A percentile compares a stretch with the other conserved stretches of the same genome.
Evolutionary conservation across 2,888 invertebrate species (phyloP).

Genomic region (Ferrisia virgata): DNA sequence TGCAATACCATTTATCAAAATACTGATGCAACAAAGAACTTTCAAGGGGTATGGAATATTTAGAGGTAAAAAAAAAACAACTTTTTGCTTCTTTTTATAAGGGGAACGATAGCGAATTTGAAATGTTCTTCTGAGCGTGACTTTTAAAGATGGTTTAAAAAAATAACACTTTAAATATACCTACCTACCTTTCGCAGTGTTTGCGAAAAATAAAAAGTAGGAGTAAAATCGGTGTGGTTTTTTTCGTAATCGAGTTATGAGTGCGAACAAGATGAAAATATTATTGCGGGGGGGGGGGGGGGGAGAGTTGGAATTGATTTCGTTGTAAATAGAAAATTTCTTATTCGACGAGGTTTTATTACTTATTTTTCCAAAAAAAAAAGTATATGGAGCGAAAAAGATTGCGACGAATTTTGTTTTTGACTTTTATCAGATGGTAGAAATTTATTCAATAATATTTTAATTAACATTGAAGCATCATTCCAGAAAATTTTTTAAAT

Average conservation of each 20-base stretch:
- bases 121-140: slow-evolving; percentile 36
- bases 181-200: slow-evolving; percentile 4
- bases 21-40: slow-evolving; percentile 40
- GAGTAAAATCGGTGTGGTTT: not conserved
- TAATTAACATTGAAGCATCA: too few species aligned
- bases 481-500: too few species aligned
- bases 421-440: too few species aligned
- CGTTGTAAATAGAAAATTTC: too few species aligned
- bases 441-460: too few species aligned
- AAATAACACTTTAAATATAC: slow-evolving; percentile 27
- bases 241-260: not conserved
- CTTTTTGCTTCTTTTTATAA: slow-evolving; percentile 21
- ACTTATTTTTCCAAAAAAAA: too few species aligned
- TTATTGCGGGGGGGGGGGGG: too few species aligned
- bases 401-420: too few species aligned
- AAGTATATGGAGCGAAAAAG: too few species aligned
- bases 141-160: slow-evolving; percentile 16
- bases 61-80: slow-evolving; percentile 28
- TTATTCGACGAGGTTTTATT: too few species aligned
- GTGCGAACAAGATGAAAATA: not conserved
- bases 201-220: not conserved
- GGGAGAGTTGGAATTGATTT: not conserved
- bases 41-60: slow-evolving; percentile 38
- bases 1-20: slow-evolving; percentile 42
- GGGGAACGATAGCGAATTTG: slow-evolving; percentile 20